Evolutionary conservation across 1,140 invertebrate species (phyloP).

Genomic region (Antheraea pernyi): DNA sequence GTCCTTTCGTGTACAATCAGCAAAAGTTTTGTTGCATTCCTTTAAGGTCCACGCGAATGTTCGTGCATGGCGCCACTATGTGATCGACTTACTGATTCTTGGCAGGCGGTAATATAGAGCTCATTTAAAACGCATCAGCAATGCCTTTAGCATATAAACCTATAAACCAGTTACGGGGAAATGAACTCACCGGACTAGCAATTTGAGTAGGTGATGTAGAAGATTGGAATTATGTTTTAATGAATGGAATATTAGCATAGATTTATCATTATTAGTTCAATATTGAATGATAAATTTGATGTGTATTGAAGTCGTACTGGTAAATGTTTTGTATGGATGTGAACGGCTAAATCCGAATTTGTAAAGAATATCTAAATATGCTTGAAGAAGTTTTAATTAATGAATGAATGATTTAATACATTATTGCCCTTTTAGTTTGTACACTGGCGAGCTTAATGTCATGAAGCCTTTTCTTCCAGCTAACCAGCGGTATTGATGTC

Average conservation of each 20-base stretch:
- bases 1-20: not conserved
- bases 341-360: too few relatives aligned
- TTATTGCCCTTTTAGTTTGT: too few relatives aligned
- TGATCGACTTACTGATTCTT: constrained; percentile 27
- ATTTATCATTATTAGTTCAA: not conserved
- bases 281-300: not conserved
- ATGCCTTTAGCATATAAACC: constrained; percentile 1
- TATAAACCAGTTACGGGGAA: not conserved
- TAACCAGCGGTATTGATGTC: too few relatives aligned
- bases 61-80: constrained; percentile 25
- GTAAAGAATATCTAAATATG: too few relatives aligned
- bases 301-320: not conserved
- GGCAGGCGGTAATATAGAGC: constrained; percentile 8
- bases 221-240: not conserved
- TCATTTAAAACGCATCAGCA: constrained; percentile 9
- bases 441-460: too few relatives aligned
- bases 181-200: not conserved
- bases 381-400: too few relatives aligned
- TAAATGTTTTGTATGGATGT: too few relatives aligned
- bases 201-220: not conserved
- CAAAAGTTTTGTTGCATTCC: constrained; percentile 28
- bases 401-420: too few relatives aligned
- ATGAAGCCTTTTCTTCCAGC: too few relatives aligned
- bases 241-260: not conserved
- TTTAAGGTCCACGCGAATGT: not conserved